Percentiles rank a stretch among this genome's conserved stretches.
Conservation (phyloP, 2,113 vertebrate species). For the Raphicerus campestris region DNA sequence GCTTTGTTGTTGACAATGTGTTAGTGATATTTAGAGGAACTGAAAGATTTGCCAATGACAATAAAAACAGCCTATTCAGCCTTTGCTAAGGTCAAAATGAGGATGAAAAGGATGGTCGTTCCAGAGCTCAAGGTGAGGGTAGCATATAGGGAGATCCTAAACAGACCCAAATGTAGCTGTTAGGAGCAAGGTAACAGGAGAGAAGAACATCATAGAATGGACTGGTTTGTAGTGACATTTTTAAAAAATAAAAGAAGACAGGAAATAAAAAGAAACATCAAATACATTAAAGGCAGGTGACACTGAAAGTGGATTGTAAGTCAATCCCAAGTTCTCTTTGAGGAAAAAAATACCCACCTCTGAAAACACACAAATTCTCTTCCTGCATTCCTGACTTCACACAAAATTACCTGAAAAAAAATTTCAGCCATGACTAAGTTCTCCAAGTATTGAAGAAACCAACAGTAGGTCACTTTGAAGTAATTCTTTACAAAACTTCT, state of each 20-base stretch:
- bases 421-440: neutral
- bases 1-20: neutral
- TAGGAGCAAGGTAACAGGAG: neutral
- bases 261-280: neutral
- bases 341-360: neutral
- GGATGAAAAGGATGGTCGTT: accelerated
- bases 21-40: neutral
- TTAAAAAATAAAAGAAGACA: neutral
- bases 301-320: neutral
- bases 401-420: conserved; percentile 10
- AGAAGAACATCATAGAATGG: neutral
- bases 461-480: conserved; percentile 45
- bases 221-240: neutral
- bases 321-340: neutral
- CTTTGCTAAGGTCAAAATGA: neutral
- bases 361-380: neutral
- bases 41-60: neutral
- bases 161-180: neutral
- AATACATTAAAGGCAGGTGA: neutral
- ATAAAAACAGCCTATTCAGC: neutral
- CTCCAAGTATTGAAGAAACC: neutral
- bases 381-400: conserved; percentile 15
- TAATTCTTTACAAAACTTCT: conserved; percentile 21
- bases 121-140: neutral
- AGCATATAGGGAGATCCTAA: neutral